Percentiles rank a stretch among this genome's conserved stretches.
Conservation (phyloP, 2,888 invertebrate genomes). For the Podotricha telesiphe region DNA sequence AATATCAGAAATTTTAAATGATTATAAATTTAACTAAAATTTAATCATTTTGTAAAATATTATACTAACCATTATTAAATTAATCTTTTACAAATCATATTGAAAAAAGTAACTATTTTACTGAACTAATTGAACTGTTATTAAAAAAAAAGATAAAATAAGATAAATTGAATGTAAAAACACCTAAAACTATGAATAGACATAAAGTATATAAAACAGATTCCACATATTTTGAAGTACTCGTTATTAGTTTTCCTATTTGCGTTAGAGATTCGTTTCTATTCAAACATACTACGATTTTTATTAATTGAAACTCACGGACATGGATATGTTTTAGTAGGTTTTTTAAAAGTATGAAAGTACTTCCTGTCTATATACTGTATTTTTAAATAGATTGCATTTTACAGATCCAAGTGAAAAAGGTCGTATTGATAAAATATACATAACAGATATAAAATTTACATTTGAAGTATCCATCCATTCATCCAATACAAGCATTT, state of each 20-base stretch:
- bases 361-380: constrained; percentile 5
- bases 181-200: too few species aligned
- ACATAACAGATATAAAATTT: not conserved
- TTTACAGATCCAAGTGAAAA: constrained; percentile 9
- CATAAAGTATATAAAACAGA: not conserved
- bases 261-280: constrained; percentile 10
- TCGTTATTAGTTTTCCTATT: constrained; percentile 18
- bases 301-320: constrained; percentile 16
- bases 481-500: too few species aligned
- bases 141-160: not conserved
- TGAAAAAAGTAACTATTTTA: not conserved
- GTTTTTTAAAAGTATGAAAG: constrained; percentile 19
- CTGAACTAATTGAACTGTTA: not conserved
- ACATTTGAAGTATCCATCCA: not conserved
- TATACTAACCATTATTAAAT: too few species aligned
- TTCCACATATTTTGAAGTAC: constrained; percentile 7
- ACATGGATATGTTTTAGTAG: constrained; percentile 14
- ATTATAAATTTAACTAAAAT: too few species aligned
- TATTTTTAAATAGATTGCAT: constrained; percentile 13
- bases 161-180: not conserved
- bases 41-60: too few species aligned
- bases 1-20: too few species aligned
- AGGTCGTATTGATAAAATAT: constrained; percentile 9
- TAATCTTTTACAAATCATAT: too few species aligned
- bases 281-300: constrained; percentile 20